A percentile compares a stretch with the other conserved stretches of the same genome.
Conservation (phyloP, 2,113 vertebrate species). For the Gobiocypris rarus region DNA sequence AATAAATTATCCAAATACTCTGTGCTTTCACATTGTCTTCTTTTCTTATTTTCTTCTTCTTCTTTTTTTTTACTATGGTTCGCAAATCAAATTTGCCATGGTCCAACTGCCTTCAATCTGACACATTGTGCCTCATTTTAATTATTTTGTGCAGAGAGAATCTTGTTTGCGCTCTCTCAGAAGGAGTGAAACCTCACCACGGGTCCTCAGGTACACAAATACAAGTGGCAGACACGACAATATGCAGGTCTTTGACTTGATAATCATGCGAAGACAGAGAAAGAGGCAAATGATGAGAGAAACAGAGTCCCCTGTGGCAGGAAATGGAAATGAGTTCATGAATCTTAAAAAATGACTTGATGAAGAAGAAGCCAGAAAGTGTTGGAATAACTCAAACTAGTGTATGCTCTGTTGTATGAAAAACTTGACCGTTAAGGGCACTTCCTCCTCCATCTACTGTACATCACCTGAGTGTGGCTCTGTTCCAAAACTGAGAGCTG, state of each 20-base stretch:
- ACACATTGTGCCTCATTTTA: slow-evolving; percentile 32
- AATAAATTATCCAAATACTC: neutral
- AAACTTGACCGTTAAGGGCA: neutral
- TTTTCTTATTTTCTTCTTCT: neutral
- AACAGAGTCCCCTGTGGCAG: slow-evolving; percentile 9
- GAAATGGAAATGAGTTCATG: neutral
- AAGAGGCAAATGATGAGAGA: slow-evolving; percentile 32
- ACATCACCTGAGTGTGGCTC: neutral
- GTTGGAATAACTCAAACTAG: neutral
- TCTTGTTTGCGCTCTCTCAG: neutral
- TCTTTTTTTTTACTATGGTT: slow-evolving; percentile 7
- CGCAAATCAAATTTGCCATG: slow-evolving; percentile 41
- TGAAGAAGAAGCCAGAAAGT: neutral
- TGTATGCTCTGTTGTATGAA: neutral
- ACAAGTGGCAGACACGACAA: slow-evolving; percentile 34
- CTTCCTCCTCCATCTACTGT: neutral
- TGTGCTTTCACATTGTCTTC: neutral
- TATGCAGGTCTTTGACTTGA: slow-evolving; percentile 21
- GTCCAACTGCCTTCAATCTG: slow-evolving; percentile 25
- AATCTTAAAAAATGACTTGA: slow-evolving; percentile 20
- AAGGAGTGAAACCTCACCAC: slow-evolving; percentile 37
- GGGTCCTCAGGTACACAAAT: slow-evolving; percentile 29
- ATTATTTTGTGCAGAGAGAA: neutral
- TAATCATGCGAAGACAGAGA: slow-evolving; percentile 45
- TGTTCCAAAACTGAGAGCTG: neutral